Conservation (phyloP, 2,797 vertebrate species). For the Pangasius mekongensis region DNA sequence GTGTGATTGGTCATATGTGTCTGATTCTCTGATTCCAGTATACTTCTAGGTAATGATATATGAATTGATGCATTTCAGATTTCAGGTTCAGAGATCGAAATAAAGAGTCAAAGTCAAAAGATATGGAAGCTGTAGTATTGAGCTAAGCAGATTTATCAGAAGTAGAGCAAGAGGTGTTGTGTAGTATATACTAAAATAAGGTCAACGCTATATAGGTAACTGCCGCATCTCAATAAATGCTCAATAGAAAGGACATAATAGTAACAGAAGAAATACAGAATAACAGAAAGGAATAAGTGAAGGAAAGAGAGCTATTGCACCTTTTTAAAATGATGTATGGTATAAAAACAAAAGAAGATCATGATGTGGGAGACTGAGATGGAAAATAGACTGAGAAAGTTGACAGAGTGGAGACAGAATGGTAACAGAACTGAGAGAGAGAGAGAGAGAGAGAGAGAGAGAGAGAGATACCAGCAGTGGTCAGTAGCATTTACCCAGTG, state of each 20-base stretch:
- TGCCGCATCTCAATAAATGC: not conserved
- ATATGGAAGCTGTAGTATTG: too few species aligned
- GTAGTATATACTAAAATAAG: not conserved
- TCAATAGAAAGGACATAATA: not conserved
- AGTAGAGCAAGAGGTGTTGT: not conserved
- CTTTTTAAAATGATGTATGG: not conserved
- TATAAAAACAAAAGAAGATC: not conserved
- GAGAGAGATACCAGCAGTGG: not conserved
- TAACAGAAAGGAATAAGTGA: not conserved
- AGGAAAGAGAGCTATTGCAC: not conserved
- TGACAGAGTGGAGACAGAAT: not conserved
- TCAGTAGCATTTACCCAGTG: not conserved
- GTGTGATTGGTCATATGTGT: not conserved
- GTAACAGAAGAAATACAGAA: not conserved
- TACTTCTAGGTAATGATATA: not conserved
- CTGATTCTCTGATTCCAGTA: not conserved
- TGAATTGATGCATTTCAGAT: too few species aligned
- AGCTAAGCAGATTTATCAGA: too few species aligned
- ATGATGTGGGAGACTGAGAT: not conserved
- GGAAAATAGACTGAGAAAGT: not conserved
- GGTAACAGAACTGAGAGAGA: not conserved
- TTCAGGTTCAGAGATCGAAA: too few species aligned
- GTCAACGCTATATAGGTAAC: not conserved
- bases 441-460: conserved; percentile 1
- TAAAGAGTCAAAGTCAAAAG: too few species aligned